Base-by-base conservation (phyloP, 2,113 vertebrate genomes). In the Pithys albifrons region DNA sequence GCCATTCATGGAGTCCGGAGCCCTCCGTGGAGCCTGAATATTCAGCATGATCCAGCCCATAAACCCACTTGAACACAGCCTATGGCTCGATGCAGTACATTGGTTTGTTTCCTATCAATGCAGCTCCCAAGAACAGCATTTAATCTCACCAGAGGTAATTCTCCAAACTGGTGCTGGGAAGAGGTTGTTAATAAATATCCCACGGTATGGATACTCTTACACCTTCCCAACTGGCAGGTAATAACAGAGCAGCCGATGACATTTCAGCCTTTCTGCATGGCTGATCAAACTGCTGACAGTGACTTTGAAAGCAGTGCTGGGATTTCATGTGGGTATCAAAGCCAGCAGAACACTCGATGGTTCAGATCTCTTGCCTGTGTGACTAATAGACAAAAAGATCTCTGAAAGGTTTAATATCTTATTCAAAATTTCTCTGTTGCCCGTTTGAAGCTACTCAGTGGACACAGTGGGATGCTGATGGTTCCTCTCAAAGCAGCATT, bases 211-310 rank as follows among this genome's bases (percentile, higher is more conserved):
- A 66, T 80, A 90, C 84, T 88, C 92, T 86, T 93, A 91, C 91
- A 90, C 94, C 77, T 91, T 55, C 90, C 88, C 85, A 72, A 33
- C 4, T 31, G 88, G 91, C 91, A 94, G 91, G 96, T 97, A 89
- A 96, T 91, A 93, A 77, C 85, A 70, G 86, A 94, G 84, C 91
- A 91, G 93, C 61, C 7, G 19, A 80, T 91, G 96, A 93, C 96
- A 95, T 93, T 92, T 93, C 86, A 97, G 91, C 95, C 93, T 97
- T 97, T 97, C 96, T 94, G 90, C 96, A 86, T 88, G 94, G 86
- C 95, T 97, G 95, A 95, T 93, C 95, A 89, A 88, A 71, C 69
- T 70, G 22, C 88, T 92, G 62, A 4, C 39, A 45, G 92, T 54
- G 80, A 33, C 88, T 96, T 87, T 59, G 93, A 94, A 65, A 91